Percentiles rank a stretch among this genome's conserved stretches.
These are phyloP conservation scores for Dermochelys coriacea DNA, from an alignment of 2,797 vertebrate genomes.

Conservation along the genomic window DNA sequence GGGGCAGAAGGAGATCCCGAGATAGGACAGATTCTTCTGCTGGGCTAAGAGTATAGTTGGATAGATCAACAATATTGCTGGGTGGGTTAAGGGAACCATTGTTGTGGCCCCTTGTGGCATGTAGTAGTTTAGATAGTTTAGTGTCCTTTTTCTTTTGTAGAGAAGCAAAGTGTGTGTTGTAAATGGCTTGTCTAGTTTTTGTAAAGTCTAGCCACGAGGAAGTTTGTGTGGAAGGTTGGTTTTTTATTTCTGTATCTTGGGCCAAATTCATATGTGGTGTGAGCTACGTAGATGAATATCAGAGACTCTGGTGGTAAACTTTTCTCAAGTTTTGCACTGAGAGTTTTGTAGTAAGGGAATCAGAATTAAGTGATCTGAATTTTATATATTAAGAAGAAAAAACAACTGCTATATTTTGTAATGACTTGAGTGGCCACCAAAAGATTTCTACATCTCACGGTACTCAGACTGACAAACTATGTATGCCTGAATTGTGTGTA, in stretches of 20 bases:
- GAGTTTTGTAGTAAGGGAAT: background rate
- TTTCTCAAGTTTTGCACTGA: background rate
- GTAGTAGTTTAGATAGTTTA: too few species aligned
- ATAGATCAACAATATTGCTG: too few species aligned
- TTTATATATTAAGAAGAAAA: background rate
- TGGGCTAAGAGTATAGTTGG: too few species aligned
- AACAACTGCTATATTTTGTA: background rate
- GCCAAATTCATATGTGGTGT: slow-evolving; percentile 67
- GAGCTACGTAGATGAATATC: slow-evolving; percentile 20
- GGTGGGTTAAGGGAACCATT: too few species aligned
- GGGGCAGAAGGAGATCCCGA: too few species aligned
- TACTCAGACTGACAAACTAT: background rate
- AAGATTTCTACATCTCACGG: background rate
- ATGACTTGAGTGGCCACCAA: background rate
- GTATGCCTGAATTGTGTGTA: background rate
- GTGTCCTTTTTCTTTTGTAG: too few species aligned
- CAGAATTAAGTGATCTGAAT: background rate
- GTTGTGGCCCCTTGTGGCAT: too few species aligned
- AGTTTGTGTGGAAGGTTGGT: too few species aligned
- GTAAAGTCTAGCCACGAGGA: too few species aligned
- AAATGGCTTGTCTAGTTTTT: too few species aligned
- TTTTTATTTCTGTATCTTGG: slow-evolving; percentile 65
- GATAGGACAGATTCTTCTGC: too few species aligned
- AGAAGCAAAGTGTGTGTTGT: too few species aligned
- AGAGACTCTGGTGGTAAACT: background rate